A percentile compares a stretch with the other conserved stretches of the same genome.
phyloP scores from a whole-genome alignment of 2,888 invertebrate species.

The Scelioninae gen. 1 region DNA sequence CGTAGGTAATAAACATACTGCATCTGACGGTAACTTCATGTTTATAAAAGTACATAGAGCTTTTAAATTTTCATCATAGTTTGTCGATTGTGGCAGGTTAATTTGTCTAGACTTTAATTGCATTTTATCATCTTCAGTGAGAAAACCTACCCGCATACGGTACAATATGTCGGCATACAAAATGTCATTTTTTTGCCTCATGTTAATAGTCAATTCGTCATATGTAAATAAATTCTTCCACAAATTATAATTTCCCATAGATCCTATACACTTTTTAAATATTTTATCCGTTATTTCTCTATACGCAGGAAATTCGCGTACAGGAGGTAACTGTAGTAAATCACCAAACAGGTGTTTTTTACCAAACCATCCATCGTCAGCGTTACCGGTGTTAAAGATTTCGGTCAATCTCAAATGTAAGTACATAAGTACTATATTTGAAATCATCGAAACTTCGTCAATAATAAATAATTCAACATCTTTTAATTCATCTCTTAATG shows the following conservation, averaged over 20 bases:
- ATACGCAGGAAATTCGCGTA: background rate
- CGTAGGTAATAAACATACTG: conserved; percentile 2
- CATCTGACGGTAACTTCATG: background rate
- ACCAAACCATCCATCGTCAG: too few species aligned
- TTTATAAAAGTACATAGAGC: background rate
- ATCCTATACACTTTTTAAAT: background rate
- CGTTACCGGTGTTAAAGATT: background rate
- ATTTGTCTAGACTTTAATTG: background rate
- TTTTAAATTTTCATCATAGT: conserved; percentile 2
- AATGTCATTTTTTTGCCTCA: background rate
- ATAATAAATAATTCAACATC: conserved; percentile 1
- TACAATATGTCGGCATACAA: background rate
- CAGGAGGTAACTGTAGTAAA: conserved; percentile 8
- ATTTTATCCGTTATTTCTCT: background rate
- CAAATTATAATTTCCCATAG: background rate
- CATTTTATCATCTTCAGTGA: background rate
- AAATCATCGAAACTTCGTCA: background rate
- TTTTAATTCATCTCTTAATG: background rate
- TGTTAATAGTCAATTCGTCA: conserved; percentile 4
- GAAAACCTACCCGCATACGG: background rate
- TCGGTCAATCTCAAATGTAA: background rate
- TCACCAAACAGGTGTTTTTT: conserved; percentile 1
- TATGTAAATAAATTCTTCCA: conserved; percentile 1
- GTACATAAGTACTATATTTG: background rate
- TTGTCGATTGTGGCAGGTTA: background rate